Evolutionary conservation across 2,888 invertebrate species (phyloP).

Genomic region (Hypolimnas misippus): DNA sequence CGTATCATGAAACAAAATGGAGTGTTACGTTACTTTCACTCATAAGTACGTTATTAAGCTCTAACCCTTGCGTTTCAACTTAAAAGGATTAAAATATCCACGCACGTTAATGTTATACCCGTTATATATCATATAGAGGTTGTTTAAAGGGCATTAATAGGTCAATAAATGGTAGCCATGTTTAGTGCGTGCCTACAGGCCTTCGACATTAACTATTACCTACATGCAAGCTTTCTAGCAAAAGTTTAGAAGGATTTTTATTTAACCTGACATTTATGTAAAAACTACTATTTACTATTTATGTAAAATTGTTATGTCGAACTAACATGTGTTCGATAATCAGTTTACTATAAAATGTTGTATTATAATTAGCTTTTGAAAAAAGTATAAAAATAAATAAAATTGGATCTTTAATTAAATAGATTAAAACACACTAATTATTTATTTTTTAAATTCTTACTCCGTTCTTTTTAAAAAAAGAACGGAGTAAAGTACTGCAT

Average conservation of each 20-base stretch:
- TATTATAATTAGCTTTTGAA: too few relatives aligned
- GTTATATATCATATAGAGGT: conserved; percentile 6
- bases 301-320: too few relatives aligned
- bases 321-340: not conserved
- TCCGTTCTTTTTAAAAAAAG: too few relatives aligned
- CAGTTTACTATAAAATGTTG: too few relatives aligned
- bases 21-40: not conserved
- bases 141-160: conserved; percentile 29
- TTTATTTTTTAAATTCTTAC: too few relatives aligned
- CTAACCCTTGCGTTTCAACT: conserved; percentile 3
- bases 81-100: conserved; percentile 7
- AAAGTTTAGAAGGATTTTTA: not conserved
- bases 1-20: not conserved
- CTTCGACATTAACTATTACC: conserved; percentile 50
- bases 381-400: too few relatives aligned
- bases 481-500: too few relatives aligned
- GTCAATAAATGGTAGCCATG: conserved; percentile 24
- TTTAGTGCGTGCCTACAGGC: conserved; percentile 39
- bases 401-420: too few relatives aligned
- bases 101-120: not conserved
- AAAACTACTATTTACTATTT: not conserved
- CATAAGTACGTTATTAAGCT: not conserved
- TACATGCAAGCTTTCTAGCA: conserved; percentile 34
- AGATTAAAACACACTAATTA: too few relatives aligned
- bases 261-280: not conserved